Percentiles rank a stretch among this genome's conserved stretches.
These are phyloP conservation scores for Echeneis naucrates DNA, from an alignment of 2,797 vertebrate genomes.

Conservation along the genomic window DNA sequence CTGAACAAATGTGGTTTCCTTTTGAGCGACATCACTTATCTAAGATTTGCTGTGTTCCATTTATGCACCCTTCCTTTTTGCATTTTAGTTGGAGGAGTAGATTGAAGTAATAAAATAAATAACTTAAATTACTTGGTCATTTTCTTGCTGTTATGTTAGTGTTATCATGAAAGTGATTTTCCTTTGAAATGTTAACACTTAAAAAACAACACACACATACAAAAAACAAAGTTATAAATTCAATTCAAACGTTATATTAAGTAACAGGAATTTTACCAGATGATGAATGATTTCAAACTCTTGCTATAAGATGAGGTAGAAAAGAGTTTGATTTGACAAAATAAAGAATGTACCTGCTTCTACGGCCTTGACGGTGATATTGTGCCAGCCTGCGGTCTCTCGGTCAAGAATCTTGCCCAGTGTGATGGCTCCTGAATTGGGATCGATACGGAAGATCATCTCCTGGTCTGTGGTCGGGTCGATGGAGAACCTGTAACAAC, in stretches of 20 bases:
- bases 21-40: not conserved
- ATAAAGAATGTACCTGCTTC: conserved; percentile 89
- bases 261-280: too few species aligned
- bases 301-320: not conserved
- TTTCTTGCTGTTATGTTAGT: not conserved
- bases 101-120: not conserved
- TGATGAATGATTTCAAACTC: not conserved
- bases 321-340: not conserved
- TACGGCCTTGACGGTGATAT: conserved; percentile 94
- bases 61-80: not conserved
- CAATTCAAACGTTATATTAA: too few species aligned
- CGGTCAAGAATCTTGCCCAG: conserved; percentile 93
- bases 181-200: not conserved
- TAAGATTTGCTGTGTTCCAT: not conserved
- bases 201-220: too few species aligned
- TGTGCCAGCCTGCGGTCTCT: conserved; percentile 97
- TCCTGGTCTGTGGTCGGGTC: conserved; percentile 91
- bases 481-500: conserved; percentile 89
- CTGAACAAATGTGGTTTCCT: not conserved
- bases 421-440: conserved; percentile 91
- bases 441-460: conserved; percentile 95
- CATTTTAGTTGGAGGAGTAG: not conserved
- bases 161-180: not conserved
- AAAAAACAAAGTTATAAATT: too few species aligned
- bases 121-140: not conserved